Base-by-base conservation (phyloP, 2,797 vertebrate species). In the Acipenser transmontanus region DNA sequence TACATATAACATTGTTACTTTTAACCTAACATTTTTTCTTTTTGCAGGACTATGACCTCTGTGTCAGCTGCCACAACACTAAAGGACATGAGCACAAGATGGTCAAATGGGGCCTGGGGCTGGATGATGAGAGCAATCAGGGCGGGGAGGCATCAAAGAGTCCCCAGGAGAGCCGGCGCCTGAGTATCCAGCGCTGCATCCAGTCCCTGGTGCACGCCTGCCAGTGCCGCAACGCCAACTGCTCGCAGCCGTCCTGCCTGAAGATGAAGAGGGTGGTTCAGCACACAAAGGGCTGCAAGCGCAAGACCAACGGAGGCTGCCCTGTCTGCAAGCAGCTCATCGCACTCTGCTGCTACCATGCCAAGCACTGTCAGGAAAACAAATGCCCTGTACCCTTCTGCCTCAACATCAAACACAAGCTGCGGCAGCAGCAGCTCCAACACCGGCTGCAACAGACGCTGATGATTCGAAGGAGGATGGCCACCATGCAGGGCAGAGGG, bases 281-380 rank as follows among this genome's bases (percentile, higher is more conserved):
- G 87, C 97, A 99, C 89, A 98, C 96, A 79, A 98, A 98, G 84
- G 94, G 94, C 76, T 99, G 97, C 89, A 99, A 98, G 82, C 94
- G 95, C 84, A 99, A 99, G 87, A 99, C 97, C 82, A 98, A 98
- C 0, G 97, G 97, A 0, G 95, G 97, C 81, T 99, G 97, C 73
- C 97, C 97, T 0, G 95, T 99, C 7, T 99, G 97, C 91, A 99
- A 99, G 81, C 97, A 99, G 84, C 95, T 99, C 51, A 99, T 99
- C 2, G 97, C 97, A 47, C 87, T 99, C 56, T 99, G 97, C 85
- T 99, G 97, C 87, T 99, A 98, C 85, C 97, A 99, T 0, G 97
- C 97, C 78, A 99, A 99, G 85, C 96, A 99, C 92, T 99, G 97
- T 90, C 97, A 98, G 84, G 97, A 99, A 88, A 98, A 97, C 89